Evolutionary conservation across 2,113 vertebrate species (phyloP), one percentile per base, ranked within the genome.

Genomic region (Takifugu flavidus): DNA sequence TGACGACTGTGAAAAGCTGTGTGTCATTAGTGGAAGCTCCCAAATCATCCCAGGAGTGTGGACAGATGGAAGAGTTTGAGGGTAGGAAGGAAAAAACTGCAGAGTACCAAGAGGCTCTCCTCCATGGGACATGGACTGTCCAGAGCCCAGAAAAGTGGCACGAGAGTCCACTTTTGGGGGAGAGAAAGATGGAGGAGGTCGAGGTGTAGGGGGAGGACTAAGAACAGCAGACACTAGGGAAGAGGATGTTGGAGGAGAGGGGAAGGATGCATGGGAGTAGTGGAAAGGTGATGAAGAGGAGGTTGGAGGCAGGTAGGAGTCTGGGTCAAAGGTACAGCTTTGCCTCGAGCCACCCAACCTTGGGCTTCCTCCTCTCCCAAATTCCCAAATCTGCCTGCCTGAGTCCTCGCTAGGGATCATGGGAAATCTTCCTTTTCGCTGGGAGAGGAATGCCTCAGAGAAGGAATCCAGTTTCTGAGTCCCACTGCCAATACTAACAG

Each of bases 391-490:
- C 29, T 63, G 82, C 53, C 67, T 62, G 5, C 75, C 55, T 56
- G 82, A 49, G 26, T 75, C 51, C 4, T 45, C 59, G 1, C 53
- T 20, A 0, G 72, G n/a, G 56, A 39, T 25, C 20, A 56, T 4
- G 1, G 81, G 70, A 4, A 80, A 70, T 28, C 49, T 63, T 50
- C 70, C 75, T 51, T 74, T 84, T 11, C 73, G 67, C 31, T 81
- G 85, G n/a, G 79, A 66, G 57, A 83, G 78, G 54, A 93, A 92
- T 0, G 91, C 89, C 14, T 93, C 89, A 0, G 87, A 88, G 67
- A 93, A 91, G 0, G 92, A 91, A 71, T 92, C 92, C 74, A 91
- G 85, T 65, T 88, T 91, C 70, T 92, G 91, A n/a, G 65, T 59
- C 52, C 67, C 62, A 2, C 50, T 54, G 34, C 29, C 68, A 42